Base-by-base conservation (phyloP, 2,113 vertebrate genomes). In the Crotalus viridis region DNA sequence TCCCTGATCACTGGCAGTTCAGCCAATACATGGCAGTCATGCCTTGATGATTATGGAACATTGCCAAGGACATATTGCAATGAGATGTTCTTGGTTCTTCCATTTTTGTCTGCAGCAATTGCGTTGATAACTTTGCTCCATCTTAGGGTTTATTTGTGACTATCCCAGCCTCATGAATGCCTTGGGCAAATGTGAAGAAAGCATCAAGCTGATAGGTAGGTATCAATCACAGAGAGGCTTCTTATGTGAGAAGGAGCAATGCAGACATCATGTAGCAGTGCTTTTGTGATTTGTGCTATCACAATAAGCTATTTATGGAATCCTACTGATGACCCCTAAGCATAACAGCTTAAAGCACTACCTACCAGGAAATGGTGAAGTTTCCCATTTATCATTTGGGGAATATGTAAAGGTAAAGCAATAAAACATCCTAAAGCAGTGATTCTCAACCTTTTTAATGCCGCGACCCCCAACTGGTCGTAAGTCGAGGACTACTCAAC, bases 291-390 rank as follows among this genome's bases (percentile, higher is more conserved):
- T 26, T 21, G 12, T 24, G 33, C 74, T 55, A 85, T 26, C 85
- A 85, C 4, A 15, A 19, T 3, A 28, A 7, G 43, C 26, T 46
- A 21, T 81, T 81, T 22, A 43, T 81, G 74, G 74, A 81, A 39
- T 43, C 74, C 17, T 81, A 9, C 46, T 85, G 28, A 22, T 17
- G 91, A 96, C 90, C 92, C 86, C 57, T 93, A 0, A 0, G 92
- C 81, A 94, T 56, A 91, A 26, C 95, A 85, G 89, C 89, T 69
- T 93, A 64, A 91, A 96, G 91, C 88, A 95, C 88, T 57, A 92
- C 26, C 43, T 94, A 90, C 90, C 92, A 48, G 93, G 94, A 94
- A 91, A 55, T 91, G 90, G 86, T 92, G 93, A 39, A 17, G 55
- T 90, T 92, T 69, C 94, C 81, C 89, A 94, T 89, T 95, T 88